Evolutionary conservation across 2,113 vertebrate species (phyloP), one percentile per base, ranked within the genome.

Genomic region (Hippoglossus stenolepis): DNA sequence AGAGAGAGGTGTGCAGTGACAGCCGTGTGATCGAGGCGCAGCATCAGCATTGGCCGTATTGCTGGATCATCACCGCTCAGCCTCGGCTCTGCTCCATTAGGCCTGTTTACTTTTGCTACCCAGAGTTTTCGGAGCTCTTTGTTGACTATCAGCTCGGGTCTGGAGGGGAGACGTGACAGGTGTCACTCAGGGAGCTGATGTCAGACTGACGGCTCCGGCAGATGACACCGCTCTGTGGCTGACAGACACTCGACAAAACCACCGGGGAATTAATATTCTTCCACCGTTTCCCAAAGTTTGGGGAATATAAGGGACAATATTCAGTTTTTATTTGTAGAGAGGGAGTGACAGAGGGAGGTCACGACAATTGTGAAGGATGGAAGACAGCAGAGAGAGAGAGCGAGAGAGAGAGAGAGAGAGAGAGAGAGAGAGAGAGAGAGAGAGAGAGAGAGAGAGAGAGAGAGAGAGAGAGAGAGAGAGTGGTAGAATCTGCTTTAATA

Each of bases 191-290:
- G 62, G 26, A 80, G 73, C 56, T 61, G 49, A 65, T 85, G 83
- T 84, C 71, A 83, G 63, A 70, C 74, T 72, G 83, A 89, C 65
- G 59, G 75, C 57, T 83, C 73, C 66, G 26, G 24, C 72, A 74
- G 65, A 80, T 63, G 73, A 80, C 20, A 31, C 77, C 45, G 74
- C 71, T 68, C 68, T n/a, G 17, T 51, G 31, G 28, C 61, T 67
- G 64, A 79, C 68, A 80, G 75, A 67, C 28, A 80, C 56, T 2
- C 61, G n/a, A 69, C 54, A 73, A 59, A 21, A 51, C 72, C 77
- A 71, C 47, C 70, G 38, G 73, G 79, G 85, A 82, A 78, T 77
- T 70, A 51, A 80, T 49, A 14, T 62, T 31, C 59, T 23, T 63
- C 67, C 35, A 45, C 43, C 8, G 26, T 2, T 28, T 60, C 23